Conservation (phyloP, 2,888 invertebrate species). For the Melinaea menophilus region DNA sequence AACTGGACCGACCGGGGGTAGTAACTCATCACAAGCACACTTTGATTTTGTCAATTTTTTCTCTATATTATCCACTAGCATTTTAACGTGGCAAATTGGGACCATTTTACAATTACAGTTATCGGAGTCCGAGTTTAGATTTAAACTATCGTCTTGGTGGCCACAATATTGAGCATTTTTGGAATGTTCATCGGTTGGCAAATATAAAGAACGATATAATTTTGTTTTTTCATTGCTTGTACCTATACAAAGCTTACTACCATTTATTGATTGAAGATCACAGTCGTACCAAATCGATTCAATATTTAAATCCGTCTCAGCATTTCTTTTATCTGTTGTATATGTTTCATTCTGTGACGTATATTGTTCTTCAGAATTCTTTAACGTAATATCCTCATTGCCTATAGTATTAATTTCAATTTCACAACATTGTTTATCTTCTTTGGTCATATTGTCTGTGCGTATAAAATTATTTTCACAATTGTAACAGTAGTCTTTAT, state of each 20-base stretch:
- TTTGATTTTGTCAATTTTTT: slow-evolving; percentile 51
- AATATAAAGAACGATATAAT: slow-evolving; percentile 40
- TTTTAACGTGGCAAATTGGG: slow-evolving; percentile 68
- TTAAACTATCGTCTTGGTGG: slow-evolving; percentile 19
- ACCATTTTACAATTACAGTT: slow-evolving; percentile 59
- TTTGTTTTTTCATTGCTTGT: slow-evolving; percentile 31
- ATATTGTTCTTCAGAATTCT: slow-evolving; percentile 1
- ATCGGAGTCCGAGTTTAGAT: slow-evolving; percentile 7
- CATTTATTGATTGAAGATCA: background rate
- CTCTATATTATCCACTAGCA: slow-evolving; percentile 66
- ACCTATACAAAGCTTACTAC: slow-evolving; percentile 28
- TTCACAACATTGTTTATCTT: slow-evolving; percentile 6
- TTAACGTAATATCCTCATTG: slow-evolving; percentile 6
- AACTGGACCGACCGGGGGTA: slow-evolving; percentile 56
- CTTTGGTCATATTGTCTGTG: slow-evolving; percentile 1
- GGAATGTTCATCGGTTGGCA: slow-evolving; percentile 35
- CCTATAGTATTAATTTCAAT: slow-evolving; percentile 11
- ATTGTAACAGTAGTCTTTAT: background rate
- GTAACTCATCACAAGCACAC: slow-evolving; percentile 63
- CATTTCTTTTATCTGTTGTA: slow-evolving; percentile 30
- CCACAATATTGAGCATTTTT: slow-evolving; percentile 29
- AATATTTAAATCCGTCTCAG: slow-evolving; percentile 25
- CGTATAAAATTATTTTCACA: background rate
- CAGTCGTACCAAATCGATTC: slow-evolving; percentile 26
- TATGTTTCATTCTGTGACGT: background rate